Evolutionary conservation across 2,797 vertebrate species (phyloP), one percentile per base, ranked within the genome.

Genomic region (Molothrus ater): DNA sequence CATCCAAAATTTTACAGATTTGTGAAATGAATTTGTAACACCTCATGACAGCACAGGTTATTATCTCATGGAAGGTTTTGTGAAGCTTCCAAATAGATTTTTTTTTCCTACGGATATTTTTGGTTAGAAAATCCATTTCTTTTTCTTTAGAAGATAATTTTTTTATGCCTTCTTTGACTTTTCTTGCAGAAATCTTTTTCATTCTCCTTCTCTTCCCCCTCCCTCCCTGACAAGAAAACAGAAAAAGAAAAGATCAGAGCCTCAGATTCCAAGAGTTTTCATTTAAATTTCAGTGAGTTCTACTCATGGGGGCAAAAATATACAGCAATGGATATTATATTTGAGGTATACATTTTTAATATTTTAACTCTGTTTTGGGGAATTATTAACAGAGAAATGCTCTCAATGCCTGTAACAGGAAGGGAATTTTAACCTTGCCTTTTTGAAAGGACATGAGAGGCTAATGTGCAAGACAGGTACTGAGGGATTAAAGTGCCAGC

Each of bases 161-260:
- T 50, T 57, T 68, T 14, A 17, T 38, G 13, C 11, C 4, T 66
- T 47, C 13, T 34, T 61, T 92, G 6, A 34, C 19, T 76, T 80
- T 80, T 79, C 4, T 6, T 43, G 7, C 1, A 40, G 25, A 68
- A 89, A 32, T 21, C 0, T 22, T 68, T 59, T 38, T 21, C 2
- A 42, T 74, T 63, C 2, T 56, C 19, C 5, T 54, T 32, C 45
- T 75, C 8, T 36, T 36, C 10, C 6, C 6, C 3, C 4, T 45
- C 7, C 4, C 3, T 60, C 29, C 7, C 10, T 17, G 16, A 32
- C 1, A 8, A 5, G 8, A 9, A 34, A 71, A 40, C 4, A 51
- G 2, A 8, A 24, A 34, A 20, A 22, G 34, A 34, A 2, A 36
- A 15, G 15, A 42, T 40, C 13, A 40, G 34, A n/a, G 0, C 2